Evolutionary conservation across 2,113 vertebrate genomes (phyloP), one percentile per base, ranked within the genome.

Genomic region (Sylvietta virens): DNA sequence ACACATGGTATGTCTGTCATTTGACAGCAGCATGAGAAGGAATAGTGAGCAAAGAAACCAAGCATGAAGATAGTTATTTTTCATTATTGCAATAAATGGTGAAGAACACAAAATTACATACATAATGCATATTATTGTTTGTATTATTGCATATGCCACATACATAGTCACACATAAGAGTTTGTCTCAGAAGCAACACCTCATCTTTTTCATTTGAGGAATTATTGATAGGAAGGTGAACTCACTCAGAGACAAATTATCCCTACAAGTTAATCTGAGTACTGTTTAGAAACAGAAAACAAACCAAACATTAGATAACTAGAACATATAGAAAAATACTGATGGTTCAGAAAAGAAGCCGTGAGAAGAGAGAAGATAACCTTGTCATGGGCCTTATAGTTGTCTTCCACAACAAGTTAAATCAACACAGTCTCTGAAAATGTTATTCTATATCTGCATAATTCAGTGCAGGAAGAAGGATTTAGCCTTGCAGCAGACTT

Each of bases 361-460:
- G 18, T 44, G 2, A 74, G 9, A 35, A 81, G 18, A 54, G 76
- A 76, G 18, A 15, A 56, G 19, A 33, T 26, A 80, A 86, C 19
- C 6, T 69, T 64, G 24, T 1, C n/a, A 44, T 35, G 40, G 23
- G 9, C 66, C 19, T 18, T 64, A 26, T 9, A 10, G 2, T 18
- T 64, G 7, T 35, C 31, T 71, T 58, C 51, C 3, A 8, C 33
- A 37, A 11, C 1, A 28, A 45, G 3, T 40, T n/a, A 62, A 83
- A 72, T 8, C 18, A 56, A 15, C 27, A n/a, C 1, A 37, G 13
- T 4, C 50, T 83, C 23, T 53, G 54, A 73, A 73, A 83, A 40
- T 3, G 2, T 21, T 64, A 20, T 5, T 51, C 1, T 24, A 2
- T 3, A 1, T 51, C 19, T 0, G 0, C 54, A 35, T 24, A 45